phyloP scores from a whole-genome alignment of 2,797 vertebrate genomes.

The Zenarchopterus dispar region DNA sequence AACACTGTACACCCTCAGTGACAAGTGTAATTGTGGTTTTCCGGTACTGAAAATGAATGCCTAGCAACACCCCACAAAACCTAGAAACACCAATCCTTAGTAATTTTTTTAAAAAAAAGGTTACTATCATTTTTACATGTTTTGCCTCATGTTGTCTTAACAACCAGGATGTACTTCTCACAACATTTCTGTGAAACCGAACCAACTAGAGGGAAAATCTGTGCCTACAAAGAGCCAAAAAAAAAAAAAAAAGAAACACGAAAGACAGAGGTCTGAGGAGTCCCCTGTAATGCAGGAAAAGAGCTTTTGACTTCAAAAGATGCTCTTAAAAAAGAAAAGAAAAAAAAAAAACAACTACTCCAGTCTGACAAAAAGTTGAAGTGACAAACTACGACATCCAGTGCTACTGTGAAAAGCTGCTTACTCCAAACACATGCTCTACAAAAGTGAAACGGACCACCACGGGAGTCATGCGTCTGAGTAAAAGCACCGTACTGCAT shows the following conservation, averaged over 20 bases:
- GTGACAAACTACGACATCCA: constrained; percentile 49
- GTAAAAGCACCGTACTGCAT: constrained; percentile 62
- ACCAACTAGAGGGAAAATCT: constrained; percentile 58
- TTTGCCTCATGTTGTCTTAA: constrained; percentile 44
- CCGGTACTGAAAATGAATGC: constrained; percentile 67
- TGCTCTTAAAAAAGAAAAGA: constrained; percentile 32
- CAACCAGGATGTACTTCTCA: constrained; percentile 27
- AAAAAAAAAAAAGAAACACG: constrained; percentile 24
- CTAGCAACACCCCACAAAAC: constrained; percentile 77
- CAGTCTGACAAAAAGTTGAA: constrained; percentile 41
- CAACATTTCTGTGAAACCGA: constrained; percentile 44
- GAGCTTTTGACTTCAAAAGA: constrained; percentile 49
- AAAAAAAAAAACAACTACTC: too few species aligned
- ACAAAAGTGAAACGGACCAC: constrained; percentile 44
- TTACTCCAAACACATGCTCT: constrained; percentile 31
- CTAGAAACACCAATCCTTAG: constrained; percentile 74
- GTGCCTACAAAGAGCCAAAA: constrained; percentile 55
- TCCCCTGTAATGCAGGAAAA: constrained; percentile 51
- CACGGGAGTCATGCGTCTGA: constrained; percentile 38
- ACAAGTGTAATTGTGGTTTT: constrained; percentile 68
- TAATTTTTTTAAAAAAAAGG: constrained; percentile 55
- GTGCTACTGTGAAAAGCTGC: constrained; percentile 56
- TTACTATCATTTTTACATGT: constrained; percentile 62
- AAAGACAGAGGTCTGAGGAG: constrained; percentile 48
- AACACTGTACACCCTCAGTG: constrained; percentile 68